Evolutionary conservation across 2,797 vertebrate species (phyloP).

Genomic region (Lophotriccus pileatus): DNA sequence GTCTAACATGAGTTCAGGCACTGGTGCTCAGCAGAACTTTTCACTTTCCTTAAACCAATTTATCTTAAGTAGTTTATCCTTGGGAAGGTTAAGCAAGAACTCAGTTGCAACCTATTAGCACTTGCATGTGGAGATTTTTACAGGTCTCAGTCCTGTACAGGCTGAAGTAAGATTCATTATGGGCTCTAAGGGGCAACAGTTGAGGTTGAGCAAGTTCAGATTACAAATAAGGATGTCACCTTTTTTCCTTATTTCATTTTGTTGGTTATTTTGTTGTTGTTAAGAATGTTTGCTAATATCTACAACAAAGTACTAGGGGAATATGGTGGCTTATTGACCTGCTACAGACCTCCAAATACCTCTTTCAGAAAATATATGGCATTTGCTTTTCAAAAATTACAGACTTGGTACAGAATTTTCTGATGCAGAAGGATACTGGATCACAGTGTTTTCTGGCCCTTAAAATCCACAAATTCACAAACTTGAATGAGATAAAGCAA

Average conservation of each 20-base stretch:
- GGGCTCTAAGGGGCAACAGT: background rate
- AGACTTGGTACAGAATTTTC: background rate
- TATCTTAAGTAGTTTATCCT: background rate
- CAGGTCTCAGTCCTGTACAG: background rate
- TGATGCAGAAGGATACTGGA: background rate
- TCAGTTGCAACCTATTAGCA: background rate
- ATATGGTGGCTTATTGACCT: background rate
- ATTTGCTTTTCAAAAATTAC: background rate
- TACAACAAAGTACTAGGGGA: background rate
- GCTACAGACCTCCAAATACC: background rate
- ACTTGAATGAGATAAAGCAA: background rate
- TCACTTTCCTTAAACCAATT: background rate
- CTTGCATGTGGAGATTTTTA: background rate
- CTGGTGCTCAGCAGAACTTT: background rate
- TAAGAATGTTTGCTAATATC: background rate
- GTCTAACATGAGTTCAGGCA: background rate
- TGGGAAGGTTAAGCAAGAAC: background rate
- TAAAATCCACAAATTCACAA: background rate
- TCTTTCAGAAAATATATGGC: background rate
- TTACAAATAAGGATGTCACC: background rate
- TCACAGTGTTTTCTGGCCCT: background rate
- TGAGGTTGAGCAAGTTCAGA: background rate
- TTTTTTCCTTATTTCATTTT: background rate
- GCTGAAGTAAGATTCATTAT: background rate
- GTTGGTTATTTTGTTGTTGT: background rate